Evolutionary conservation across 2,797 vertebrate genomes (phyloP).

Genomic region (Artibeus jamaicensis): DNA sequence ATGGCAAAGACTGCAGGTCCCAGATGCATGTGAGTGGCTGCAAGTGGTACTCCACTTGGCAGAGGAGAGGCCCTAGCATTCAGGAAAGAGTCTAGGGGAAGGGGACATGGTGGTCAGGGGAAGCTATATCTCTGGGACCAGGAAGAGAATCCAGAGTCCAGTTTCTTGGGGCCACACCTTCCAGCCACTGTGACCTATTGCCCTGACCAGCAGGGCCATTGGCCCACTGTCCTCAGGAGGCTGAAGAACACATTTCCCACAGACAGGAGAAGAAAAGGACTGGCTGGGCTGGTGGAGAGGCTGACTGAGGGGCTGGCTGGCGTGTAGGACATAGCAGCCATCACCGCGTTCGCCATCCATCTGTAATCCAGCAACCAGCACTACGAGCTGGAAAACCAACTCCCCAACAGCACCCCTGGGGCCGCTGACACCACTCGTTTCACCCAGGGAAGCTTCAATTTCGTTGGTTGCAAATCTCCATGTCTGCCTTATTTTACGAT

Average conservation of each 20-base stretch:
- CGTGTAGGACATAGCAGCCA: fast-evolving
- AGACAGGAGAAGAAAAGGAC: background rate
- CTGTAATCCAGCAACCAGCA: background rate
- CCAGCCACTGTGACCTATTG: fast-evolving
- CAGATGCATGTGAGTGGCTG: fast-evolving
- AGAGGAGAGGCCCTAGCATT: background rate
- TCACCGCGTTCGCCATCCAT: background rate
- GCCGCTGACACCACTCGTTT: fast-evolving
- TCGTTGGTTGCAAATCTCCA: background rate
- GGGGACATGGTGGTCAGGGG: background rate
- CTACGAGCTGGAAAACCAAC: fast-evolving
- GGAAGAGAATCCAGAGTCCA: background rate
- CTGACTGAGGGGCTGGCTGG: background rate
- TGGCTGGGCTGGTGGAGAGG: background rate
- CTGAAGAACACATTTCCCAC: background rate
- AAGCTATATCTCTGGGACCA: background rate
- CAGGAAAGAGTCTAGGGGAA: background rate
- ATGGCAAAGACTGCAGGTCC: background rate
- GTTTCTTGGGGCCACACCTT: background rate
- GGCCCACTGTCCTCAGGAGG: background rate
- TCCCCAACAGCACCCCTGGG: background rate
- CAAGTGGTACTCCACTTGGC: background rate
- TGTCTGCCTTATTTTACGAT: background rate
- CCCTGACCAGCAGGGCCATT: background rate
- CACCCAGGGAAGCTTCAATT: background rate